Conservation (phyloP, 2,797 vertebrate genomes). For the Triplophysa yarkandensis region DNA sequence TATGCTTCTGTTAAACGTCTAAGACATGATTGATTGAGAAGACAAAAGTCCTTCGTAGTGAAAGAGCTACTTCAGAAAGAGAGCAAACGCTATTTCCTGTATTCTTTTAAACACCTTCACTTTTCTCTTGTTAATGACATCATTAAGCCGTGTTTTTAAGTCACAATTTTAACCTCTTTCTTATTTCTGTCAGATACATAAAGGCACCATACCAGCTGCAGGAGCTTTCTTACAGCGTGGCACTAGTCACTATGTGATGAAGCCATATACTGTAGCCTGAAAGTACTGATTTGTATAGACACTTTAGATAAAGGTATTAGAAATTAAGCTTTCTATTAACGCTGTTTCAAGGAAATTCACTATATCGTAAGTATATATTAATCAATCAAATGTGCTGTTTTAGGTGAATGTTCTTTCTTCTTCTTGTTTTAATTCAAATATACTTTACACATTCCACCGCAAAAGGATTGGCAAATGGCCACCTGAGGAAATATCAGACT, state of each 20-base stretch:
- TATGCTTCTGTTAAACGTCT: constrained; percentile 28
- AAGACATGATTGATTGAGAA: constrained; percentile 10
- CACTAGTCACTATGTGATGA: not conserved
- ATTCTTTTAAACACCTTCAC: constrained; percentile 1
- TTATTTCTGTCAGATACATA: not conserved
- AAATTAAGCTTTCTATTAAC: not conserved
- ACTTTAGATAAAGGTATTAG: not conserved
- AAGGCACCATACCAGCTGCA: not conserved
- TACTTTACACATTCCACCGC: not conserved
- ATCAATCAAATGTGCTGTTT: not conserved
- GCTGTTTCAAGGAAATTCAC: not conserved
- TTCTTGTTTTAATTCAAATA: not conserved
- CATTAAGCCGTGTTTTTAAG: not conserved
- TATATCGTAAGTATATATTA: not conserved
- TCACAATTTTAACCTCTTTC: not conserved
- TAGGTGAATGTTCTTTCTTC: not conserved
- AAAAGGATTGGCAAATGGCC: not conserved
- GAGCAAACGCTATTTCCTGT: constrained; percentile 4
- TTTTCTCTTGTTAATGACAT: constrained; percentile 5
- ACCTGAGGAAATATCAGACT: constrained; percentile 24
- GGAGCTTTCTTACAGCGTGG: not conserved
- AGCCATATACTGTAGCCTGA: not conserved
- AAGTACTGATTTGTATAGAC: not conserved
- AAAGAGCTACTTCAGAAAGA: constrained; percentile 32
- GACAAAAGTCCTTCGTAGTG: constrained; percentile 34